phyloP scores from a whole-genome alignment of 2,113 vertebrate species.

The Megaceryle maxima region DNA sequence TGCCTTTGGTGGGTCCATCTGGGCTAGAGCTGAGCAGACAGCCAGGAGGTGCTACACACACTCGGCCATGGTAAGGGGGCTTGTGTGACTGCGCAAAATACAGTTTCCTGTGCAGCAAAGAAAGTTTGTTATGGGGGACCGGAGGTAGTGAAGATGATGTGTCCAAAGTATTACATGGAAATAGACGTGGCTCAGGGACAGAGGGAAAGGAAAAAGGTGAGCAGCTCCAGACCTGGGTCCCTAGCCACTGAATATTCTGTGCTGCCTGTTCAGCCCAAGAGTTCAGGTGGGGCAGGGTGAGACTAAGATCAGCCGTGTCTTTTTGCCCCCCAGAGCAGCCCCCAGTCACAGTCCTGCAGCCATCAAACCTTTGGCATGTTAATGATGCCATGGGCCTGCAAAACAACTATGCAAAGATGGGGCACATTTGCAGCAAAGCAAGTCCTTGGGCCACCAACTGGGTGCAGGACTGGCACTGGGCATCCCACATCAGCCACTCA shows the following conservation, averaged over 20 bases:
- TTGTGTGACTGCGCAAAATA: constrained; percentile 89
- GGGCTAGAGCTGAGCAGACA: constrained; percentile 87
- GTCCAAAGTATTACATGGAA: background rate
- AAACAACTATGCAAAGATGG: background rate
- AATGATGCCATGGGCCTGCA: background rate
- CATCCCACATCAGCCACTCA: background rate
- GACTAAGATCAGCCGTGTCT: background rate
- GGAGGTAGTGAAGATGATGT: background rate
- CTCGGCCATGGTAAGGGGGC: constrained; percentile 89
- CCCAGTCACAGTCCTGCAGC: background rate
- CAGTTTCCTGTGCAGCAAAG: constrained; percentile 80
- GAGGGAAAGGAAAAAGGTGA: background rate
- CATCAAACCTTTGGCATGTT: background rate
- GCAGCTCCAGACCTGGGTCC: background rate
- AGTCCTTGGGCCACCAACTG: background rate
- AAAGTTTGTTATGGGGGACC: background rate
- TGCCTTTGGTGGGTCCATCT: constrained; percentile 88
- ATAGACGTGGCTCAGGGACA: background rate
- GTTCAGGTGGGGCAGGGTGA: background rate
- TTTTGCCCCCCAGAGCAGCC: background rate
- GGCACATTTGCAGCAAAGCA: background rate
- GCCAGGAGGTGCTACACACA: constrained; percentile 85
- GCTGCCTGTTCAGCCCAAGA: background rate
- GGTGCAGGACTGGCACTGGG: background rate
- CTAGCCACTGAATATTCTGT: background rate